phyloP scores from a whole-genome alignment of 2,797 vertebrate species.

The Acropternis orthonyx region DNA sequence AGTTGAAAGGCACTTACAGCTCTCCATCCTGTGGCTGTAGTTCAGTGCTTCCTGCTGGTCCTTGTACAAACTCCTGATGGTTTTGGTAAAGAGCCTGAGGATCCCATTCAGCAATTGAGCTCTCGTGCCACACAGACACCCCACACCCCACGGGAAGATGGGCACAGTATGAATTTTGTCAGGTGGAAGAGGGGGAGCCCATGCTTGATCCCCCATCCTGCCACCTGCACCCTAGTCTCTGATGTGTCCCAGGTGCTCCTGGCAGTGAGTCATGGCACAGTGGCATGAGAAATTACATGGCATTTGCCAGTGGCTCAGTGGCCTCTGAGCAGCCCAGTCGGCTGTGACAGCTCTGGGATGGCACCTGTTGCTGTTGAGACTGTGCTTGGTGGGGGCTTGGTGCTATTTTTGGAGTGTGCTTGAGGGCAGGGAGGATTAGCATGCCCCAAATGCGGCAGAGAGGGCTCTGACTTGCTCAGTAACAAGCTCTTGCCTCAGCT shows the following conservation, averaged over 20 bases:
- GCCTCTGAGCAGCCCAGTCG: accelerated
- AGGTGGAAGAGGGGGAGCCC: neutral
- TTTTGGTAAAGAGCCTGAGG: neutral
- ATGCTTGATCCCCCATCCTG: neutral
- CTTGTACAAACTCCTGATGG: accelerated
- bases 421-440: slow-evolving; percentile 14
- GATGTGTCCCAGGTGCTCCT: neutral
- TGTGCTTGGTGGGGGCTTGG: accelerated
- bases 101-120: neutral
- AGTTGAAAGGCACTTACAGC: neutral
- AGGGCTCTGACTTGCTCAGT: neutral
- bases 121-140: neutral
- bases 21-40: neutral
- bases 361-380: slow-evolving; percentile 8
- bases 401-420: neutral
- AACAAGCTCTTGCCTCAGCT: neutral
- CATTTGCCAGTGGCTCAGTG: accelerated
- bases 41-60: neutral
- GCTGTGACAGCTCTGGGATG: accelerated
- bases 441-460: neutral
- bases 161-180: neutral
- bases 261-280: accelerated
- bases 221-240: neutral
- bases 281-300: accelerated
- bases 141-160: accelerated